Conservation (phyloP, 2,113 vertebrate genomes). For the Columba janthina region DNA sequence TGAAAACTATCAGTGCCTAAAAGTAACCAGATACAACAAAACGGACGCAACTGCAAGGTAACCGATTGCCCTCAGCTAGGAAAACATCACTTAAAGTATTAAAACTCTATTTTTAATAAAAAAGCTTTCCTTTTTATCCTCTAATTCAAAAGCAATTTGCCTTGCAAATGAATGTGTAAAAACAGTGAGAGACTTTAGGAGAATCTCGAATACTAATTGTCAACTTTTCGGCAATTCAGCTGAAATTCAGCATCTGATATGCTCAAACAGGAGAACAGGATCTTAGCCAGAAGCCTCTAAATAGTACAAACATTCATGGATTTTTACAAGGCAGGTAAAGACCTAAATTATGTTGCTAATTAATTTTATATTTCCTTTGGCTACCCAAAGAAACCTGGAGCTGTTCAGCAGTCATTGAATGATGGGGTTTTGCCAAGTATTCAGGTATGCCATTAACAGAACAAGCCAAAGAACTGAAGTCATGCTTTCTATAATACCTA, state of each 20-base stretch:
- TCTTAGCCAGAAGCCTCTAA: constrained; percentile 68
- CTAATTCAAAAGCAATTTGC: constrained; percentile 44
- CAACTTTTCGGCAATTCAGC: not conserved
- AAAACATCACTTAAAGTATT: constrained; percentile 21
- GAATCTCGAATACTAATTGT: not conserved
- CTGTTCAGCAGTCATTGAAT: constrained; percentile 41
- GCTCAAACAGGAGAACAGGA: constrained; percentile 54
- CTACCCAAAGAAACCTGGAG: constrained; percentile 71
- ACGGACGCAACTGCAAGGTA: constrained; percentile 13
- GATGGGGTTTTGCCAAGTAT: constrained; percentile 65
- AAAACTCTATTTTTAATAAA: constrained; percentile 48
- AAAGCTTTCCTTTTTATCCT: constrained; percentile 9
- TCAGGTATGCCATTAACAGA: constrained; percentile 72
- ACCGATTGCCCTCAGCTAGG: constrained; percentile 21
- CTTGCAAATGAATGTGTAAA: not conserved
- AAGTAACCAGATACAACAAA: constrained; percentile 27
- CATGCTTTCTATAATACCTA: constrained; percentile 64
- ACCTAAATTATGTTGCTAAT: constrained; percentile 79
- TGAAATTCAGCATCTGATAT: constrained; percentile 1
- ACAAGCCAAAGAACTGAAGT: constrained; percentile 68
- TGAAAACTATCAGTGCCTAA: not conserved
- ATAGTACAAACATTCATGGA: constrained; percentile 71
- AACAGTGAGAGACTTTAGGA: not conserved
- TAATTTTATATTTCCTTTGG: constrained; percentile 82
- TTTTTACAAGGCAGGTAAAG: constrained; percentile 79